A percentile compares a stretch with the other conserved stretches of the same genome.
phyloP scores from a whole-genome alignment of 1,140 invertebrate genomes.

The Meloidogyne chitwoodi region DNA sequence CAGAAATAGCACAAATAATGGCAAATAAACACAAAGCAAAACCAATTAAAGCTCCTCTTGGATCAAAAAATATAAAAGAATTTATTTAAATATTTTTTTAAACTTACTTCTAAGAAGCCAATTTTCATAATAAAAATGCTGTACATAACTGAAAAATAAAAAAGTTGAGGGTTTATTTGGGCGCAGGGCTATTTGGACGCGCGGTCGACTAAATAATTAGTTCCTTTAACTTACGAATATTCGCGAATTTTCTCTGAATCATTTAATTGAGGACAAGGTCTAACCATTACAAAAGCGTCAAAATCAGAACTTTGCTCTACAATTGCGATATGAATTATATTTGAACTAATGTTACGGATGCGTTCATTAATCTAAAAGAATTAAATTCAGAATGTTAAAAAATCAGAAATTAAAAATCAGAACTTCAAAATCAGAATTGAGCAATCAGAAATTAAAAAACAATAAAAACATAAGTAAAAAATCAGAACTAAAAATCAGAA shows the following conservation, averaged over 20 bases:
- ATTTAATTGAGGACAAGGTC: constrained; percentile 2
- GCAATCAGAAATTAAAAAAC: too few species aligned
- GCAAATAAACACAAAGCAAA: constrained; percentile 3
- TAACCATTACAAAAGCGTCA: background rate
- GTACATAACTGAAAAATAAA: constrained; percentile 4
- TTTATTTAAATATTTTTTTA: background rate
- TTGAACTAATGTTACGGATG: constrained; percentile 1
- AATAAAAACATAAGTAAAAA: too few species aligned
- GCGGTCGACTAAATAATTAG: background rate
- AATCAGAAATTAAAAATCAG: too few species aligned
- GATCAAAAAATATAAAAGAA: background rate
- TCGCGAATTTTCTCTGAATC: constrained; percentile 1
- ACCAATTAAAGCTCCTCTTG: constrained; percentile 6
- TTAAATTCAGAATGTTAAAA: background rate
- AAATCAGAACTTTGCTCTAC: background rate
- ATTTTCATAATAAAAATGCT: constrained; percentile 9
- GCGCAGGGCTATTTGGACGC: too few species aligned
- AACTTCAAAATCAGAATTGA: too few species aligned
- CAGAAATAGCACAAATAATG: constrained; percentile 3
- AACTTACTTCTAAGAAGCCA: constrained; percentile 6
- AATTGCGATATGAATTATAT: background rate
- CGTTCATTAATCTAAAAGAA: background rate
- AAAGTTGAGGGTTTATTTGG: too few species aligned
- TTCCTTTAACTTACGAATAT: constrained; percentile 2
- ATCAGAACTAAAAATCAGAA: too few species aligned